Evolutionary conservation across 2,113 vertebrate genomes (phyloP).

Genomic region (Hippolais icterina): DNA sequence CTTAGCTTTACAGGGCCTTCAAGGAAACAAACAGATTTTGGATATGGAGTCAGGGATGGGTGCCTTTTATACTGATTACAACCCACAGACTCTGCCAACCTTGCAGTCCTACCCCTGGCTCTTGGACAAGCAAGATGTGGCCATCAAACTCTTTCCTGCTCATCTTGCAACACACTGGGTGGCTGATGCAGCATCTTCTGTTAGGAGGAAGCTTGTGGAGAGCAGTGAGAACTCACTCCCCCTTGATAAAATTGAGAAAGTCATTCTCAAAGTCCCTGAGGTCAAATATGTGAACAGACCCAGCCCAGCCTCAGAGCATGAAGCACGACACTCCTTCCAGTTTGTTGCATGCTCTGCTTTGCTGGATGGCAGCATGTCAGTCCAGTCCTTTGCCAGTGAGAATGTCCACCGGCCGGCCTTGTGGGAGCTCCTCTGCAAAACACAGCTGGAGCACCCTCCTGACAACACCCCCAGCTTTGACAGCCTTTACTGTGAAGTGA

Average conservation of each 20-base stretch:
- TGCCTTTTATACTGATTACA: slow-evolving; percentile 88
- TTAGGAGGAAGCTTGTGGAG: slow-evolving; percentile 71
- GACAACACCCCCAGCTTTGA: slow-evolving; percentile 89
- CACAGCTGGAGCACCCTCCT: slow-evolving; percentile 76
- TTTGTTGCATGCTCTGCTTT: slow-evolving; percentile 84
- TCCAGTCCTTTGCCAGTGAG: slow-evolving; percentile 74
- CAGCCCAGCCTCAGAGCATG: slow-evolving; percentile 82
- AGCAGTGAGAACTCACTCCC: slow-evolving; percentile 32
- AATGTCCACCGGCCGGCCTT: slow-evolving; percentile 72
- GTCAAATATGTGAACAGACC: slow-evolving; percentile 86
- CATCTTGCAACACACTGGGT: slow-evolving; percentile 93
- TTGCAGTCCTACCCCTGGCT: slow-evolving; percentile 79
- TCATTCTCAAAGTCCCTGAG: slow-evolving; percentile 82
- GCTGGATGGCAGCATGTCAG: slow-evolving; percentile 77
- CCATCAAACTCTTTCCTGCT: slow-evolving; percentile 88
- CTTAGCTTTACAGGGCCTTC: slow-evolving; percentile 83
- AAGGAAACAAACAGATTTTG: slow-evolving; percentile 84
- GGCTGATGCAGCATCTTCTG: slow-evolving; percentile 81
- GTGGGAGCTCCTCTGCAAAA: slow-evolving; percentile 77
- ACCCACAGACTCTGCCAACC: slow-evolving; percentile 68
- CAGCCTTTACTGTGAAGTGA: slow-evolving; percentile 83
- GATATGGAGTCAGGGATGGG: slow-evolving; percentile 84
- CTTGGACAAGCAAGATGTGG: slow-evolving; percentile 87
- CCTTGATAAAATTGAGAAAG: slow-evolving; percentile 63
- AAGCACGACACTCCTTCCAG: slow-evolving; percentile 93